These are phyloP conservation scores for Scaptomyza montana DNA, from an alignment of 1,140 invertebrate species.

Conservation along the genomic window DNA sequence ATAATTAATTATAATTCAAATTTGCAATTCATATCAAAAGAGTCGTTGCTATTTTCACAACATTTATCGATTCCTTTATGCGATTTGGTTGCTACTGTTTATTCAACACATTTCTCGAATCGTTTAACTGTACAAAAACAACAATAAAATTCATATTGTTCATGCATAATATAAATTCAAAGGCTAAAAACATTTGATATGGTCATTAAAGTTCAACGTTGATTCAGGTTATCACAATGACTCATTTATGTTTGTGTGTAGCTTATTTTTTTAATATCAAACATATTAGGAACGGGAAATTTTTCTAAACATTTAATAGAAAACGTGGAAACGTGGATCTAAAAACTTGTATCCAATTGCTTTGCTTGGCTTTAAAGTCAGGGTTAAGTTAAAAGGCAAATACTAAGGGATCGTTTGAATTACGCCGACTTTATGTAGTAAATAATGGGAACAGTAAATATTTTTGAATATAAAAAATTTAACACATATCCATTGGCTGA, in stretches of 20 bases:
- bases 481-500: no score
- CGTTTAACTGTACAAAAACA: conserved; percentile 20
- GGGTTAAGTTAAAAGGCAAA: no score
- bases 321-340: no score
- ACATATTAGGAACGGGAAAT: no score
- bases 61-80: conserved; percentile 74
- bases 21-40: conserved; percentile 74
- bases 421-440: no score
- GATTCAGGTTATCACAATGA: not conserved
- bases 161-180: not conserved
- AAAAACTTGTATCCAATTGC: no score
- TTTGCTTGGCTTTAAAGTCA: no score
- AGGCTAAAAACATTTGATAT: not conserved
- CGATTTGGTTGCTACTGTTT: conserved; percentile 62
- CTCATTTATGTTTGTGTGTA: not conserved
- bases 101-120: conserved; percentile 50
- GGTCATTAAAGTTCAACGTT: not conserved
- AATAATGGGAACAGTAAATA: no score
- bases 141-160: conserved; percentile 1
- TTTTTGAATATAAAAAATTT: no score
- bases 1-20: conserved; percentile 70
- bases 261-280: no score
- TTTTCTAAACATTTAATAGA: no score
- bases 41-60: conserved; percentile 69
- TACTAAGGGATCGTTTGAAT: no score